Evolutionary conservation across 2,888 invertebrate species (phyloP).

Genomic region (Calliopum simillimum): DNA sequence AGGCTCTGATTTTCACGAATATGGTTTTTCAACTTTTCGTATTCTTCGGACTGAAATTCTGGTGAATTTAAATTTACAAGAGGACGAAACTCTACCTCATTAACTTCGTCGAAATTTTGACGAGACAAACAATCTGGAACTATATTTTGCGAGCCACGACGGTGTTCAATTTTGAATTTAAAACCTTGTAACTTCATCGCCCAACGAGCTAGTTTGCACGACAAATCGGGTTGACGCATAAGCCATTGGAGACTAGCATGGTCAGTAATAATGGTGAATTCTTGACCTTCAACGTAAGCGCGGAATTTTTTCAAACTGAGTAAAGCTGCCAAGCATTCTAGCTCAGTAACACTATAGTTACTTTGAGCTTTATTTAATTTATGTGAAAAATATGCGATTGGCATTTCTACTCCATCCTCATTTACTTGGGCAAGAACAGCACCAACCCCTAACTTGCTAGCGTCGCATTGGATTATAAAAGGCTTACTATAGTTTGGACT

Average conservation of each 20-base stretch:
- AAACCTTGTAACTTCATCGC: not conserved
- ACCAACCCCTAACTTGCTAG: too few species aligned
- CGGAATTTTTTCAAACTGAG: constrained; percentile 17
- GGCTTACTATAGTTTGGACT: too few species aligned
- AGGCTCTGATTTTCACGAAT: not conserved
- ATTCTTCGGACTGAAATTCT: constrained; percentile 21
- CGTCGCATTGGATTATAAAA: too few species aligned
- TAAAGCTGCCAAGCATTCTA: constrained; percentile 6
- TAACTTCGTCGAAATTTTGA: too few species aligned
- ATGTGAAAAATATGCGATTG: too few species aligned
- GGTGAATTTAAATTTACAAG: constrained; percentile 6
- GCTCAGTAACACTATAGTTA: constrained; percentile 15
- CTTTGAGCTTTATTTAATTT: constrained; percentile 22
- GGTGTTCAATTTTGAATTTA: too few species aligned
- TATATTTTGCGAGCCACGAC: too few species aligned
- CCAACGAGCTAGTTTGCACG: constrained; percentile 3
- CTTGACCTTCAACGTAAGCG: constrained; percentile 8
- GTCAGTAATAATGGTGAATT: constrained; percentile 14
- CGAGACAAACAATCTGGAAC: too few species aligned
- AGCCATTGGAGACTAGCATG: constrained; percentile 24
- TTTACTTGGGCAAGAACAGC: too few species aligned
- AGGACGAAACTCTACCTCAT: not conserved
- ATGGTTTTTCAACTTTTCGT: not conserved
- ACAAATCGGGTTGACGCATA: constrained; percentile 17
- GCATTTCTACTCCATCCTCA: too few species aligned